These are phyloP conservation scores for Bombycilla garrulus DNA, from an alignment of 2,113 vertebrate species.

Conservation along the genomic window DNA sequence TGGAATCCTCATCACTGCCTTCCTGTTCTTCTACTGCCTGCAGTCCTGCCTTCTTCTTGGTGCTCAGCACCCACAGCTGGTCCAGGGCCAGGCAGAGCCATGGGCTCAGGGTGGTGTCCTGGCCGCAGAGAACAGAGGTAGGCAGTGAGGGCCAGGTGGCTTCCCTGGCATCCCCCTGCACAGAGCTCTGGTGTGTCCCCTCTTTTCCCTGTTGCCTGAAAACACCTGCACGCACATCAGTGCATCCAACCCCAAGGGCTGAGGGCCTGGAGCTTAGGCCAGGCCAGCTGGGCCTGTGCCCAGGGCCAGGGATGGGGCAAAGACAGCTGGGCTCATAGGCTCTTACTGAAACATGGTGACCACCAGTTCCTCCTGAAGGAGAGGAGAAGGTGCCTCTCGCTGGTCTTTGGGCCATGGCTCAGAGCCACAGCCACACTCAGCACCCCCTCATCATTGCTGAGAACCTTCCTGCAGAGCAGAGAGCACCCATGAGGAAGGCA, in stretches of 20 bases:
- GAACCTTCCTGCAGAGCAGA: neutral
- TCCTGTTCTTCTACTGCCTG: neutral
- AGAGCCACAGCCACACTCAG: neutral
- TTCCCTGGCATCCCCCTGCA: rapidly evolving
- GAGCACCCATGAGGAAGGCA: rapidly evolving
- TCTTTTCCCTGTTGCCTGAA: rapidly evolving
- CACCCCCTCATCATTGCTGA: neutral
- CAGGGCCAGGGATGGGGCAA: neutral
- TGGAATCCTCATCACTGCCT: neutral
- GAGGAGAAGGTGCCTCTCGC: neutral
- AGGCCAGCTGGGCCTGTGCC: rapidly evolving
- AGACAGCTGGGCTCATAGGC: neutral
- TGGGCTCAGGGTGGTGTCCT: neutral
- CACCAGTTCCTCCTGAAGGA: neutral
- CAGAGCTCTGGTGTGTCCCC: neutral
- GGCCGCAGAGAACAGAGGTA: neutral
- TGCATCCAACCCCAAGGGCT: too few species aligned
- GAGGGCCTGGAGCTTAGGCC: neutral
- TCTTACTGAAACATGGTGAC: neutral
- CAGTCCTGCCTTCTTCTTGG: rapidly evolving
- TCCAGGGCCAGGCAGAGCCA: neutral
- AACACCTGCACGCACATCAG: rapidly evolving
- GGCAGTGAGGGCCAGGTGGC: neutral
- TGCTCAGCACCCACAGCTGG: neutral
- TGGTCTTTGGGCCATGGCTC: neutral